These are phyloP conservation scores for Sogatella furcifera DNA, from an alignment of 1,140 invertebrate species.

Conservation along the genomic window DNA sequence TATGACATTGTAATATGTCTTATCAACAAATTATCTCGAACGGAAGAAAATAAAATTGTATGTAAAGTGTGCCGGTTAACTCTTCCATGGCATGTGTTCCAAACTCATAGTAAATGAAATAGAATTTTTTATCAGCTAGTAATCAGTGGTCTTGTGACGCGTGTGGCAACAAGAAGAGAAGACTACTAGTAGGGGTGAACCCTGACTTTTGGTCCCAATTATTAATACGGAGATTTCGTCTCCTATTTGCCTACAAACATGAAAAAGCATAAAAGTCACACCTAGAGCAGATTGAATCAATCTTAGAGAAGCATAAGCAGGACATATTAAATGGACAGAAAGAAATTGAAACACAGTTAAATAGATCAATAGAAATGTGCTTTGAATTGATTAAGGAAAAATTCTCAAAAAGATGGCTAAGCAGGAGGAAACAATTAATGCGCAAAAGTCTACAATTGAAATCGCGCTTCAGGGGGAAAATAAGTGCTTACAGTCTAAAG, in stretches of 20 bases:
- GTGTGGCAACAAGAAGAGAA: no score
- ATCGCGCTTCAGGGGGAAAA: background rate
- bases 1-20: no score
- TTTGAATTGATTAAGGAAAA: background rate
- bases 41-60: no score
- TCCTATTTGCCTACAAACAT: background rate
- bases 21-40: no score
- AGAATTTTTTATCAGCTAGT: no score
- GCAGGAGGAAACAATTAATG: background rate
- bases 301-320: background rate
- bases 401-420: background rate
- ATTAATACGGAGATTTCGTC: background rate
- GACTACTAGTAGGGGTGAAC: background rate
- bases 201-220: background rate
- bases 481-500: background rate
- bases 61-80: no score
- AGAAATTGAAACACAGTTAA: no score
- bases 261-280: no score
- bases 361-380: background rate
- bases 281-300: background rate
- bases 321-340: constrained; percentile 2
- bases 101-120: no score
- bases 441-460: background rate
- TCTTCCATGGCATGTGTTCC: no score
- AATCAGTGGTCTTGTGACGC: no score